Conservation (phyloP, 1,140 invertebrate species). For the Lithobius niger region DNA sequence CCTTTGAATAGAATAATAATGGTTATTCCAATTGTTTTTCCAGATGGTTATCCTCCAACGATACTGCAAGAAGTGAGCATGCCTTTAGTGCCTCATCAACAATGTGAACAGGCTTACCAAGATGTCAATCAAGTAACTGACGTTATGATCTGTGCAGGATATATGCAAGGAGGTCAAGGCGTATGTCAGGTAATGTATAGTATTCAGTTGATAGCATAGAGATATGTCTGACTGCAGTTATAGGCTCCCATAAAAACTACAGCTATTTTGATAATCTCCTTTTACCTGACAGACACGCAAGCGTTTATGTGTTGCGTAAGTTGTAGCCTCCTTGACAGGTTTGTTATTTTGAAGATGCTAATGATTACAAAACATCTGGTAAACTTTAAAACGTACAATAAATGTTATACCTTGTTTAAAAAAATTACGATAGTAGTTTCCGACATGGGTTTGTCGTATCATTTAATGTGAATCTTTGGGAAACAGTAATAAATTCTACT, state of each 20-base stretch:
- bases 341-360: too few species aligned
- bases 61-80: not conserved
- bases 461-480: too few species aligned
- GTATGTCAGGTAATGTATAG: slow-evolving; percentile 54
- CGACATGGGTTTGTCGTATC: too few species aligned
- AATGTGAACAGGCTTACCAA: not conserved
- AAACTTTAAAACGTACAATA: too few species aligned
- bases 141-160: slow-evolving; percentile 76
- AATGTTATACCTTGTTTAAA: too few species aligned
- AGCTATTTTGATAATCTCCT: not conserved
- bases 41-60: not conserved
- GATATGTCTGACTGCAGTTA: not conserved
- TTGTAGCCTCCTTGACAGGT: too few species aligned
- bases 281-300: too few species aligned
- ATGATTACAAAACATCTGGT: too few species aligned
- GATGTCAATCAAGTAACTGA: slow-evolving; percentile 42
- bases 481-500: too few species aligned
- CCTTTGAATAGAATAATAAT: not conserved
- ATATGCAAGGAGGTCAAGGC: slow-evolving; percentile 53
- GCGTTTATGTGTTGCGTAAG: too few species aligned
- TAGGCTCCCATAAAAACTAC: not conserved
- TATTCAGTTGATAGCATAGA: too few species aligned
- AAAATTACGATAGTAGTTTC: too few species aligned
- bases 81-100: not conserved
- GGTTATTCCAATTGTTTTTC: not conserved